These are phyloP conservation scores for Sylvia borin DNA, from an alignment of 2,797 vertebrate species.

Conservation along the genomic window DNA sequence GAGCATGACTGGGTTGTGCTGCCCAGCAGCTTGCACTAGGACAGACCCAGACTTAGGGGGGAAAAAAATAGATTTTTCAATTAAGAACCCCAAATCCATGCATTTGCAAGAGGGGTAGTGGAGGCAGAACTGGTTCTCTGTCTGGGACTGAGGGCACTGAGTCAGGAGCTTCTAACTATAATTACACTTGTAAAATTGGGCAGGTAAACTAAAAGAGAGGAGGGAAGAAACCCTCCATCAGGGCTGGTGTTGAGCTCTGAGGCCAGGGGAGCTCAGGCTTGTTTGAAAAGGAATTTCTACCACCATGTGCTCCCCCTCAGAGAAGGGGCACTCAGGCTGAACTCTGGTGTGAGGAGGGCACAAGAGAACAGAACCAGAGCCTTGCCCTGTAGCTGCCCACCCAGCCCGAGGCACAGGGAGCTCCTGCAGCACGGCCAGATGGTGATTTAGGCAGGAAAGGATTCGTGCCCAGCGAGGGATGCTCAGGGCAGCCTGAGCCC, in stretches of 20 bases:
- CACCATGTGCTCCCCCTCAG: rapidly evolving
- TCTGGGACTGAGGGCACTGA: not conserved
- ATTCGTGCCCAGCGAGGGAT: not conserved
- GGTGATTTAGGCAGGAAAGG: not conserved
- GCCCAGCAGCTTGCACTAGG: not conserved
- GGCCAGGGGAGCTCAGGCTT: not conserved
- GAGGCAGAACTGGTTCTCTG: not conserved
- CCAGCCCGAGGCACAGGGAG: not conserved
- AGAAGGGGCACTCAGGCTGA: not conserved
- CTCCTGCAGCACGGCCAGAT: not conserved
- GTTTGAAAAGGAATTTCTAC: not conserved
- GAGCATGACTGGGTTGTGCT: rapidly evolving
- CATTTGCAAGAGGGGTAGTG: not conserved
- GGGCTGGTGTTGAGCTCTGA: not conserved
- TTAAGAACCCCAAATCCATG: not conserved
- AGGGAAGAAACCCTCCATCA: not conserved
- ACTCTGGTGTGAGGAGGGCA: not conserved
- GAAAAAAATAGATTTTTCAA: not conserved
- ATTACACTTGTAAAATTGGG: rapidly evolving
- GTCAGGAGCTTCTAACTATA: not conserved
- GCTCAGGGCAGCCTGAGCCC: not conserved
- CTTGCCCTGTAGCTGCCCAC: not conserved
- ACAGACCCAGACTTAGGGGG: not conserved
- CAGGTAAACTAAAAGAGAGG: not conserved
- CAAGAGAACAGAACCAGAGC: rapidly evolving